Conservation (phyloP, 2,888 invertebrate species). For the Mesodorylaimus sp. region DNA sequence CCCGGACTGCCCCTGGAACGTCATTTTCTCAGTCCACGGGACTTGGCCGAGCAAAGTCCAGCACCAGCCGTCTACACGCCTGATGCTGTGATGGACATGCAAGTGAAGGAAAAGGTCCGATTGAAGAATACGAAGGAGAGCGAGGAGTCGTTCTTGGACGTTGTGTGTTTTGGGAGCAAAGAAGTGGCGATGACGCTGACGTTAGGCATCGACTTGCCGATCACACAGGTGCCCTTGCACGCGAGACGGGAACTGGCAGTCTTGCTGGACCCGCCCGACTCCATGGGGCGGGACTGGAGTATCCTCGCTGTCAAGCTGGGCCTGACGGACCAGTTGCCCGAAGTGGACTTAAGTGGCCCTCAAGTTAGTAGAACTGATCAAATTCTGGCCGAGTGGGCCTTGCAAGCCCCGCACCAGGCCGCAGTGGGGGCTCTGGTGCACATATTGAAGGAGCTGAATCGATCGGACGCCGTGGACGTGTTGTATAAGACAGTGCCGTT, state of each 20-base stretch:
- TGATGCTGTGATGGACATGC: constrained; percentile 33
- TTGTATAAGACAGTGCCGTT: constrained; percentile 41
- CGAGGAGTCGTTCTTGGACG: constrained; percentile 41
- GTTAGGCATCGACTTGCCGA: constrained; percentile 42
- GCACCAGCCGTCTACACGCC: constrained; percentile 16
- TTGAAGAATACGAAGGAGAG: constrained; percentile 27
- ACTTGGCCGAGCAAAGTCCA: constrained; percentile 30
- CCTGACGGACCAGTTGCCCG: constrained; percentile 39
- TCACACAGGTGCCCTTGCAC: constrained; percentile 42
- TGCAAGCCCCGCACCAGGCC: constrained; percentile 25
- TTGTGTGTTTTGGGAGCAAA: constrained; percentile 43
- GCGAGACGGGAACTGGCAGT: constrained; percentile 38
- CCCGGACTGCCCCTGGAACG: constrained; percentile 49
- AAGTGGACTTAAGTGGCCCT: constrained; percentile 32
- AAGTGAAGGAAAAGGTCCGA: constrained; percentile 18
- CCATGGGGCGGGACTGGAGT: constrained; percentile 42
- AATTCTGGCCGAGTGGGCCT: constrained; percentile 38
- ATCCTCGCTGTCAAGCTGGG: constrained; percentile 40
- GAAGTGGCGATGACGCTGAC: constrained; percentile 35
- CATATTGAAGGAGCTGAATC: constrained; percentile 43
- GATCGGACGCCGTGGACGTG: constrained; percentile 44
- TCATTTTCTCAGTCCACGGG: constrained; percentile 45
- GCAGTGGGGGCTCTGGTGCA: constrained; percentile 41
- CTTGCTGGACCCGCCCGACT: constrained; percentile 38
- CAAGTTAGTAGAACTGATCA: constrained; percentile 32